These are phyloP conservation scores for Caenorhabditis afra DNA, from an alignment of 2,888 invertebrate species.

Conservation along the genomic window DNA sequence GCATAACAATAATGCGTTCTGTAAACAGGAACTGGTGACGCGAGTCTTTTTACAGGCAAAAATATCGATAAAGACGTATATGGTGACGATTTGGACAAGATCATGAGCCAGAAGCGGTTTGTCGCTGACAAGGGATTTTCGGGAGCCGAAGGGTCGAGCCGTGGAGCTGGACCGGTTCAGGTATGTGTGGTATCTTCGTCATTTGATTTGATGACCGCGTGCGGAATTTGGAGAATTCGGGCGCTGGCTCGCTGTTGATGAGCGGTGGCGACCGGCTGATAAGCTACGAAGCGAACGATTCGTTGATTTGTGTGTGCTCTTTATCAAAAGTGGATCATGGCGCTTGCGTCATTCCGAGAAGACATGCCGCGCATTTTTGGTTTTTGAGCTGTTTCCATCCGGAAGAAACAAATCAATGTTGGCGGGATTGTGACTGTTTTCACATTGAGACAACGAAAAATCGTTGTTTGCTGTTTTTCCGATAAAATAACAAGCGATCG, in stretches of 20 bases:
- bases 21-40: conserved; percentile 33
- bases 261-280: conserved; percentile 23
- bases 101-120: conserved; percentile 93
- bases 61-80: conserved; percentile 93
- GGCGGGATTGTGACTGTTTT: neutral
- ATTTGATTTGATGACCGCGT: conserved; percentile 4
- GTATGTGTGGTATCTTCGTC: conserved; percentile 32
- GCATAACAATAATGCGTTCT: conserved; percentile 8
- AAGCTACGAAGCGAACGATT: conserved; percentile 42
- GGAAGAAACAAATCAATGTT: conserved; percentile 3
- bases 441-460: too few relatives aligned
- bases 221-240: conserved; percentile 43
- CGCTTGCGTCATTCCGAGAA: conserved; percentile 44
- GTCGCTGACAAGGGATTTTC: conserved; percentile 97
- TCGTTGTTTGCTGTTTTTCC: too few relatives aligned
- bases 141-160: conserved; percentile 85
- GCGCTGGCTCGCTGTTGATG: conserved; percentile 44
- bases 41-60: conserved; percentile 73
- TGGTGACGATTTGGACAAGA: conserved; percentile 90
- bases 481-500: too few relatives aligned
- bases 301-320: conserved; percentile 48
- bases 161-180: conserved; percentile 93
- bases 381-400: conserved; percentile 28
- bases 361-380: conserved; percentile 25
- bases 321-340: conserved; percentile 41